Evolutionary conservation across 2,797 vertebrate species (phyloP).

Genomic region (Rhincodon typus): DNA sequence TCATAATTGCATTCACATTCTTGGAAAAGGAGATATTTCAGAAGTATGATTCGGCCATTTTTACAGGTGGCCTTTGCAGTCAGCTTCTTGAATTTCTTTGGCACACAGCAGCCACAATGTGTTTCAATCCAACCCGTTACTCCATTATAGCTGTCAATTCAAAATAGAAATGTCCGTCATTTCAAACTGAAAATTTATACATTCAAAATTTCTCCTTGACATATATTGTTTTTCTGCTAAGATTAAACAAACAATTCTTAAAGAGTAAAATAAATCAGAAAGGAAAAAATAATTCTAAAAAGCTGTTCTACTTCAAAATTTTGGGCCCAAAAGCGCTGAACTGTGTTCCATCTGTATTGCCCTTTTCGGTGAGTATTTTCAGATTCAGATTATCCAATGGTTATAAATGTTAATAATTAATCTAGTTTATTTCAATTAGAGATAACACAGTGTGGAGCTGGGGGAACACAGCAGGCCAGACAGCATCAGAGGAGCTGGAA

Average conservation of each 20-base stretch:
- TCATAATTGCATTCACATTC: constrained; percentile 19
- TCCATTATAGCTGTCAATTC: neutral
- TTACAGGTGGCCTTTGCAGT: neutral
- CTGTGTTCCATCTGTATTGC: neutral
- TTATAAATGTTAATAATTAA: neutral
- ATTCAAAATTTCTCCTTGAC: neutral
- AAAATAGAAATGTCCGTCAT: neutral
- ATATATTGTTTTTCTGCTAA: no score
- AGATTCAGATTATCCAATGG: neutral
- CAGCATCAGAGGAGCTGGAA: no score
- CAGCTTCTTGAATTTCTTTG: neutral
- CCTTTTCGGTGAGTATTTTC: neutral
- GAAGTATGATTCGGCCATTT: neutral
- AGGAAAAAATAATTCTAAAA: neutral
- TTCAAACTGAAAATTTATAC: neutral
- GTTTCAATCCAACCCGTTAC: neutral
- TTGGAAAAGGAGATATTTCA: neutral
- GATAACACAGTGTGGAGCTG: no score
- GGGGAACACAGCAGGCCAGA: no score
- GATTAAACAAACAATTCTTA: neutral
- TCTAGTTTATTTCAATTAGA: no score
- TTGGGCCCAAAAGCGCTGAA: neutral
- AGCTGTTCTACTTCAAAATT: neutral
- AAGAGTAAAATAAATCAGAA: neutral
- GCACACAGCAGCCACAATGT: neutral